Evolutionary conservation across 2,888 invertebrate genomes (phyloP).

Genomic region (Salticus scenicus): DNA sequence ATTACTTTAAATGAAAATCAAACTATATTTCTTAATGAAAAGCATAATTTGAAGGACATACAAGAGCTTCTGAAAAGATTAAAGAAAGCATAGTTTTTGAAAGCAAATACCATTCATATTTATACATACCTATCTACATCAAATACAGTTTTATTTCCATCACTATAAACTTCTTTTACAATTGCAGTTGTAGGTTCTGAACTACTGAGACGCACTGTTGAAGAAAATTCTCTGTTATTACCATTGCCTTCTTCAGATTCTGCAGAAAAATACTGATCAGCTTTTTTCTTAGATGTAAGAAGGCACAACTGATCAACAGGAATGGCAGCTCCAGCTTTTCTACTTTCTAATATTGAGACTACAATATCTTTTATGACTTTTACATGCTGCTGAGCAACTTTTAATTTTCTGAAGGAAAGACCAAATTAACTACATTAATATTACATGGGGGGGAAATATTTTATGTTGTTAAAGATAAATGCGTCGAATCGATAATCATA

Average conservation of each 20-base stretch:
- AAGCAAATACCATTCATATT: background rate
- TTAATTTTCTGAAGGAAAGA: conserved; percentile 25
- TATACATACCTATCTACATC: conserved; percentile 25
- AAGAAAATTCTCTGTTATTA: background rate
- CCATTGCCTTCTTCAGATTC: conserved; percentile 20
- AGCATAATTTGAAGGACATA: too few relatives aligned
- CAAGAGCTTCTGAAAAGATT: too few relatives aligned
- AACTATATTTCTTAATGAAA: too few relatives aligned
- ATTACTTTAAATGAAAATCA: background rate
- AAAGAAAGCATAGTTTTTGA: background rate
- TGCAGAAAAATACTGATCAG: background rate
- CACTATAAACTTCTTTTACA: conserved; percentile 33
- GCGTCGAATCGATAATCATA: too few relatives aligned
- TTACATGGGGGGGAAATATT: too few relatives aligned
- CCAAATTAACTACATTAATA: too few relatives aligned
- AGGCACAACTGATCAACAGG: conserved; percentile 32
- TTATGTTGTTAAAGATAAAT: too few relatives aligned
- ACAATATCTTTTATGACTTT: conserved; percentile 31
- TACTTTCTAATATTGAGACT: conserved; percentile 35
- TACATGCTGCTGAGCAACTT: conserved; percentile 23
- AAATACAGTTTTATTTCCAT: background rate
- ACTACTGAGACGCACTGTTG: background rate
- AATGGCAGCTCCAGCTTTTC: conserved; percentile 28
- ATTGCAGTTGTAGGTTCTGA: conserved; percentile 16
- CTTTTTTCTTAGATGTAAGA: conserved; percentile 19